Base-by-base conservation (phyloP, 2,113 vertebrate genomes). In the Zosterops hypoxanthus region DNA sequence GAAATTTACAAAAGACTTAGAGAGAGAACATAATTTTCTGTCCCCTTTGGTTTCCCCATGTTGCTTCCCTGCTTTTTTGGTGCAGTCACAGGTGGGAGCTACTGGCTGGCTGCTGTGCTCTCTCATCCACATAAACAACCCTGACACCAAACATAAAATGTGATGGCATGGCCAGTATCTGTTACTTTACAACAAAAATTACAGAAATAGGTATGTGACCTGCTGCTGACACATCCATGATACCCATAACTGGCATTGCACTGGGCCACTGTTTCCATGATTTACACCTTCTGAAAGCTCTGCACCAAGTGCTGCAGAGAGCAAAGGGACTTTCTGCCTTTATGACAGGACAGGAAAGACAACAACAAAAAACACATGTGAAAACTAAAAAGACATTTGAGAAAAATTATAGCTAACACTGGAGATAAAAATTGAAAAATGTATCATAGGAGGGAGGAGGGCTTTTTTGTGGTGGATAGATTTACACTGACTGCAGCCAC, bases 11-110 rank as follows among this genome's bases (percentile, higher is more conserved):
- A 44, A 52, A n/a, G 7, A 44, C 50, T 49, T 59, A 34, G 72
- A 65, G 39, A 69, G 55, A 71, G 21, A n/a, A 53, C 11, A 12
- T 14, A 0, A 50, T 83, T 50, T 88, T 82, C 76, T 71, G 11
- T 28, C 44, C 4, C 0, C 18, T 63, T 78, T 65, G 17, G 6
- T 26, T 61, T 15, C 9, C 19, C 36, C 0, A 0, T 16, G 22
- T 82, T 59, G 28, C 14, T 90, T 73, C 11, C 19, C n/a, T 1
- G 0, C 36, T 36, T 56, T 68, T 60, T 53, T 7, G 3, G 34
- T 34, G 23, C 1, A 6, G 64, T 26, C 21, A 44, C 24, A 63
- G 47, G 52, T 57, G 14, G 63, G n/a, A 55, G 31, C 9, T 90
- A 12, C 65, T 57, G 44, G 4, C 36, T 90, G 69, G 20, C 55